Conservation (phyloP, 2,888 invertebrate species). For the Catocala nupta region DNA sequence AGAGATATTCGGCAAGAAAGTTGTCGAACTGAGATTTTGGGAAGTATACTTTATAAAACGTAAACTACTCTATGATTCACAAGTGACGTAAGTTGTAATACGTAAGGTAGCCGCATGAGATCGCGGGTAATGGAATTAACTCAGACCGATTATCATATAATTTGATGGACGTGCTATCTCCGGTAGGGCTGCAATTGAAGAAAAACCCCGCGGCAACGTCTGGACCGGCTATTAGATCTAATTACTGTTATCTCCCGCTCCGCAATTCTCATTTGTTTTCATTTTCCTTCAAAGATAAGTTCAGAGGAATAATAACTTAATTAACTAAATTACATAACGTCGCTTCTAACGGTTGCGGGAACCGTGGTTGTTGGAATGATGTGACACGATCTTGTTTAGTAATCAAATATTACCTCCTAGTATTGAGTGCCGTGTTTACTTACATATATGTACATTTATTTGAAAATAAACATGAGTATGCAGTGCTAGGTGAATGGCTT, state of each 20-base stretch:
- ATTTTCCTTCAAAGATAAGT: slow-evolving; percentile 39
- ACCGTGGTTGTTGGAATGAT: not conserved
- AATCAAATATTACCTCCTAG: not conserved
- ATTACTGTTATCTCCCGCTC: slow-evolving; percentile 63
- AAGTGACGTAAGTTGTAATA: slow-evolving; percentile 14
- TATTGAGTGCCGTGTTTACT: too few relatives aligned
- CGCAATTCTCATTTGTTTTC: slow-evolving; percentile 51
- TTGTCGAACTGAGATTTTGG: slow-evolving; percentile 17
- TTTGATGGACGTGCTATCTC: slow-evolving; percentile 69
- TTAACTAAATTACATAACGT: slow-evolving; percentile 30
- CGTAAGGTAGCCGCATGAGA: slow-evolving; percentile 46
- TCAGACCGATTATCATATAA: slow-evolving; percentile 69
- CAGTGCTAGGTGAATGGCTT: too few relatives aligned
- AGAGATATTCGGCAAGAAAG: not conserved
- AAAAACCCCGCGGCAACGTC: slow-evolving; percentile 59
- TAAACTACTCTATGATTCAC: slow-evolving; percentile 21
- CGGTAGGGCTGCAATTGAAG: slow-evolving; percentile 58
- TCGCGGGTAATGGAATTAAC: slow-evolving; percentile 68
- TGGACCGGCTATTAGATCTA: slow-evolving; percentile 63
- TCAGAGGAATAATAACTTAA: slow-evolving; percentile 41
- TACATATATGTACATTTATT: too few relatives aligned
- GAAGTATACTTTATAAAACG: not conserved
- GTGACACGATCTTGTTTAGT: not conserved
- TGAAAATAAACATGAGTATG: too few relatives aligned
- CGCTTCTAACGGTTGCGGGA: not conserved